Evolutionary conservation across 2,113 vertebrate genomes (phyloP).

Genomic region (Galeopterus variegatus): DNA sequence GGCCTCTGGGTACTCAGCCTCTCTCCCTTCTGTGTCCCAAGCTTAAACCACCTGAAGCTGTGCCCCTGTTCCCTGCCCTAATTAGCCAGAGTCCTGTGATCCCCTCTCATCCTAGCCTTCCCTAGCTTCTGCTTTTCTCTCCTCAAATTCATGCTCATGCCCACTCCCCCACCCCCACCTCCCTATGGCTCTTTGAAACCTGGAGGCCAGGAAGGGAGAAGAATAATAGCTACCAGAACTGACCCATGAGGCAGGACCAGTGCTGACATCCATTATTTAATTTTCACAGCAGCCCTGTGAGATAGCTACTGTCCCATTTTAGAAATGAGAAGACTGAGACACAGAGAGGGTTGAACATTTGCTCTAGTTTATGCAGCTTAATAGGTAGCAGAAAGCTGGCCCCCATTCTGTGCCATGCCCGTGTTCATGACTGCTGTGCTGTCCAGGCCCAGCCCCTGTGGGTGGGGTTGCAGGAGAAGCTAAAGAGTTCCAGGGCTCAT

Average conservation of each 20-base stretch:
- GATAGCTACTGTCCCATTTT: no score
- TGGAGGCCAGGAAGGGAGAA: not conserved
- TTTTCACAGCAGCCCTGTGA: not conserved
- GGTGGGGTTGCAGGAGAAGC: not conserved
- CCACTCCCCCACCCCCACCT: no score
- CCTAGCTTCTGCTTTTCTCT: not conserved
- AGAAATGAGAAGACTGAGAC: not conserved
- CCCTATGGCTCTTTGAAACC: not conserved
- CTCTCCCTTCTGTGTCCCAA: not conserved
- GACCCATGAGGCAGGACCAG: not conserved
- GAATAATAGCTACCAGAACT: no score
- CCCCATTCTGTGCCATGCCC: not conserved
- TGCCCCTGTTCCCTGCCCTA: not conserved
- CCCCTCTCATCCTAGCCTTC: not conserved
- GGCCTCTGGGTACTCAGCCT: not conserved
- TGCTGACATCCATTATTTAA: not conserved
- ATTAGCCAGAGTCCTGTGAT: not conserved
- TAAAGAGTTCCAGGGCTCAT: not conserved
- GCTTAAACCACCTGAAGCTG: conserved; percentile 63
- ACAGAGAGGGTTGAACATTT: not conserved
- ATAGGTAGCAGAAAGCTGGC: not conserved
- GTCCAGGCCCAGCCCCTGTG: not conserved
- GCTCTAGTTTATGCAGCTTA: not conserved
- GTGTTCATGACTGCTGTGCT: not conserved
- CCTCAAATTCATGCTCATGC: not conserved